These are phyloP conservation scores for Alaudala cheleensis DNA, from an alignment of 2,113 vertebrate species.

Conservation along the genomic window DNA sequence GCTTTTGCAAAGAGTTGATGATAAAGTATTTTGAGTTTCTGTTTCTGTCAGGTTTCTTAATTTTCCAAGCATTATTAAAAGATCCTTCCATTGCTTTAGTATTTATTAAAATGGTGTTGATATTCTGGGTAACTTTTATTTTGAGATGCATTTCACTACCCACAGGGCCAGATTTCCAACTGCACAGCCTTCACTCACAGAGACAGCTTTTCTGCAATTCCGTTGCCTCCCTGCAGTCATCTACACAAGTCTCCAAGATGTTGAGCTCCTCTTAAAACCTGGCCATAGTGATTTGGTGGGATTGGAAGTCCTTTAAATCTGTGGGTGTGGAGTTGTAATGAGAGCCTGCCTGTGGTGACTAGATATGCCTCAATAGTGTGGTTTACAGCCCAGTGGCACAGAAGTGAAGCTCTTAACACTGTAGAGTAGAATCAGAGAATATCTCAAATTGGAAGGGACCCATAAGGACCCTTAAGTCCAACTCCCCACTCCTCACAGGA, in stretches of 20 bases:
- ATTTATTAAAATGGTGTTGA: neutral
- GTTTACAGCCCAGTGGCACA: neutral
- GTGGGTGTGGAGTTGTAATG: neutral
- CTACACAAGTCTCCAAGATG: neutral
- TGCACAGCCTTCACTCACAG: neutral
- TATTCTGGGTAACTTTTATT: neutral
- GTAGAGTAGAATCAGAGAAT: neutral
- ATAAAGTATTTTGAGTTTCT: conserved; percentile 1
- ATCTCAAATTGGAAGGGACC: neutral
- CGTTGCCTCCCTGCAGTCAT: neutral
- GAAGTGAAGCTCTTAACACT: neutral
- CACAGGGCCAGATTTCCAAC: neutral
- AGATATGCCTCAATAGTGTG: neutral
- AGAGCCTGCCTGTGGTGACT: neutral
- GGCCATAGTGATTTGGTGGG: neutral
- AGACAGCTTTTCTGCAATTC: neutral
- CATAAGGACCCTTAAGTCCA: neutral
- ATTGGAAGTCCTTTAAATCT: neutral
- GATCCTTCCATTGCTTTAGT: neutral
- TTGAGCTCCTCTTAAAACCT: neutral
- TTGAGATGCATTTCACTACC: accelerated
- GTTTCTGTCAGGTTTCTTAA: conserved; percentile 36
- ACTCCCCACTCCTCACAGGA: neutral
- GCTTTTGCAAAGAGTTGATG: neutral
- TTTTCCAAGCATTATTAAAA: conserved; percentile 48